Conservation (phyloP, 2,113 vertebrate species). For the Leptosomus discolor region DNA sequence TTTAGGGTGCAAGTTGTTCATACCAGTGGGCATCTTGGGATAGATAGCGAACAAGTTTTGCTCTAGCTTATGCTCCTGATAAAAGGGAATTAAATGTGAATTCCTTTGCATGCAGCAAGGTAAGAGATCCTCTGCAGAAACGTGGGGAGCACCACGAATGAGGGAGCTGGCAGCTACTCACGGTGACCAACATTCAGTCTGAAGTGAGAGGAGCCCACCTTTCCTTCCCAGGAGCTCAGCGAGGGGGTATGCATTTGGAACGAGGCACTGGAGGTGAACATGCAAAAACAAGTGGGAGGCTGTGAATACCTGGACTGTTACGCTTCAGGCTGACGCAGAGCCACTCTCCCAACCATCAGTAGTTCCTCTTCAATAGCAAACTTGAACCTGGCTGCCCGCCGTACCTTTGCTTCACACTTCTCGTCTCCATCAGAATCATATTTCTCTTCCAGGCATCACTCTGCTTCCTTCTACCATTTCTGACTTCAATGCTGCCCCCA, state of each 20-base stretch:
- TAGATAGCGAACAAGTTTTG: neutral
- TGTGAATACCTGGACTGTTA: neutral
- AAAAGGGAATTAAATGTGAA: neutral
- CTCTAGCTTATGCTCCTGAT: neutral
- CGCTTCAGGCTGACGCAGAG: neutral
- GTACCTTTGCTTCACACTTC: neutral
- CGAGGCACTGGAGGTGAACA: neutral
- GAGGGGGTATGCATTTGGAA: neutral
- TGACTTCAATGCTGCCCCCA: neutral
- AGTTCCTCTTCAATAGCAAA: neutral
- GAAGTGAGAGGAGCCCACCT: neutral
- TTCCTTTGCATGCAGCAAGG: neutral
- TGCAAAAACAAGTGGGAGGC: neutral
- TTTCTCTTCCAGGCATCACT: neutral
- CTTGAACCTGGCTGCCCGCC: neutral
- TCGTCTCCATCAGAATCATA: neutral
- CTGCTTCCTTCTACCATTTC: neutral
- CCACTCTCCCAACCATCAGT: neutral
- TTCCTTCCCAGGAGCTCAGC: neutral
- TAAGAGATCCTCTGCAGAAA: neutral
- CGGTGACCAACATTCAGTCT: neutral
- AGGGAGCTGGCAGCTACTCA: neutral
- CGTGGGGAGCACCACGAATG: neutral
- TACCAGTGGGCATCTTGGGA: neutral
- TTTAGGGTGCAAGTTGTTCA: neutral